Base-by-base conservation (phyloP, 92 coral and sea anemone genomes). In the Epizoanthus illoricatus region DNA sequence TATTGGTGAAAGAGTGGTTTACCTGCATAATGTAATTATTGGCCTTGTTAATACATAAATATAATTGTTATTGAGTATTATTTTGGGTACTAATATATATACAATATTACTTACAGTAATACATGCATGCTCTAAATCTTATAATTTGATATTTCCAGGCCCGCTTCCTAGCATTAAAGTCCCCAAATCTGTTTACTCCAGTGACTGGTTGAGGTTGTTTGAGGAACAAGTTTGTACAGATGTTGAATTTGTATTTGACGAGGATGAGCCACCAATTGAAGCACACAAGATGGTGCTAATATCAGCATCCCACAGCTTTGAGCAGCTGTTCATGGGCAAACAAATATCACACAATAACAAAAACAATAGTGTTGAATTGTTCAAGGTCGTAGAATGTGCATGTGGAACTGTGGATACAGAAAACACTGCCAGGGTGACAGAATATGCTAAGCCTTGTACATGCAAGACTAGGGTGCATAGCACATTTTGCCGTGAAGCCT, bases 251-350 rank as follows among this genome's bases (percentile, higher is more conserved):
- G 68, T 87, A 24, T 91, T 90, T 75, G 80, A 33, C 57, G 69
- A 72, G 12, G 87, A 86, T 58, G 80, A 76, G 79, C 80, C 68
- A 21, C 90, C 92, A 19, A 63, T 93, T 57, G 88, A 84, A 55
- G 94, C 90, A 8, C 99, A 96, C 68, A 91, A 89, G 65, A 65
- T 93, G 63, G 81, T 88, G n/a, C 87, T 96, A 43, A 81, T 94
- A 71, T 81, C 90, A 43, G 92, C 91, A 13, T 87, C 93, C 10
- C 58, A 86, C n/a, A 85, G 86, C 13, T 89, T 92, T 64, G 85
- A 81, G 33, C 90, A 90, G 62, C 76, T 86, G 58, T 83, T 92
- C 10, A 3, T 89, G 64, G 80, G 75, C 75, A 64, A 54, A 42
- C 87, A 80, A 0, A 62, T 68, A 39, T 58, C 61, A 18, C 21